Conservation (phyloP, 2,113 vertebrate species). For the Hippolais icterina region DNA sequence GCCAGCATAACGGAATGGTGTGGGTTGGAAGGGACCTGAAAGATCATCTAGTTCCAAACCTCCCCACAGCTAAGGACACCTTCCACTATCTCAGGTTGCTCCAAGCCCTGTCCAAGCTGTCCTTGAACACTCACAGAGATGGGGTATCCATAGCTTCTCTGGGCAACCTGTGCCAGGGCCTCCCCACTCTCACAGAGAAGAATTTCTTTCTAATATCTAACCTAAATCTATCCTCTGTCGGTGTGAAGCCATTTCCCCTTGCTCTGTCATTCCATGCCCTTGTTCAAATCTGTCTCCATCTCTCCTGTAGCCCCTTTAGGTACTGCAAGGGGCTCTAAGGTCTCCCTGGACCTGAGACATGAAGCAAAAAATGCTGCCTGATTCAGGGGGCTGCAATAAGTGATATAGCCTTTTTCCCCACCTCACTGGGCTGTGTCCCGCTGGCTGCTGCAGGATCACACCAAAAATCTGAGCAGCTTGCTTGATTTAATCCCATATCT, state of each 20-base stretch:
- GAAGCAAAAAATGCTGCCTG: accelerated
- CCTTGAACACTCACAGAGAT: background rate
- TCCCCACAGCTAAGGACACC: background rate
- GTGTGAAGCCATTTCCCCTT: background rate
- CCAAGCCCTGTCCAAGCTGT: background rate
- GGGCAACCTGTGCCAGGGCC: background rate
- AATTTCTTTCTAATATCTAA: background rate
- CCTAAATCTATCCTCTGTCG: background rate
- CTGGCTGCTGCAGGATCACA: background rate
- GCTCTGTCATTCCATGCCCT: background rate
- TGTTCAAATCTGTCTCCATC: background rate
- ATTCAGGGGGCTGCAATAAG: background rate
- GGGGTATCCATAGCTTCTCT: background rate
- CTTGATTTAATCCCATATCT: background rate
- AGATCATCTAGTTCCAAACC: background rate
- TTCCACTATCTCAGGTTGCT: background rate
- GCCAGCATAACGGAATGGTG: background rate
- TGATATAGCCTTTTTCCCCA: background rate
- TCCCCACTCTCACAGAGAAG: background rate
- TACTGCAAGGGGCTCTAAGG: background rate
- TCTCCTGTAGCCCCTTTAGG: background rate
- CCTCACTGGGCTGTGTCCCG: accelerated
- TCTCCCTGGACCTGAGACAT: no score
- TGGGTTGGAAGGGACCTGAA: background rate
- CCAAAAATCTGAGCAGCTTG: background rate